Conservation (phyloP, 2,888 invertebrate species). For the Andrena flavipes region DNA sequence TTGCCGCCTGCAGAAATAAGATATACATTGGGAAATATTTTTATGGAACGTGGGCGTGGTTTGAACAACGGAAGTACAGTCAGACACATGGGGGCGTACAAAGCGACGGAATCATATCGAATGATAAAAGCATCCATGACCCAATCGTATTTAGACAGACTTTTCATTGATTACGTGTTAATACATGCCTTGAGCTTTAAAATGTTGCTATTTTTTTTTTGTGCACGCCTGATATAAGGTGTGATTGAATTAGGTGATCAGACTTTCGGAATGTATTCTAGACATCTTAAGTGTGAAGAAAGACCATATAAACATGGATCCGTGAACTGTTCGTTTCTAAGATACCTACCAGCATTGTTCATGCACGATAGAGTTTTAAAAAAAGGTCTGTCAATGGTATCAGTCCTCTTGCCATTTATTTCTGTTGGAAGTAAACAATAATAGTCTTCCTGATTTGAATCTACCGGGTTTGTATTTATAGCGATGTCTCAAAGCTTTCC, state of each 20-base stretch:
- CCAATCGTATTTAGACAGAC: constrained; percentile 44
- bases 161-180: too few species aligned
- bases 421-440: too few species aligned
- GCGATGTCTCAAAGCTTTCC: not conserved
- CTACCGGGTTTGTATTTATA: too few species aligned
- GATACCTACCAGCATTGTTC: too few species aligned
- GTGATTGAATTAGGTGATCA: not conserved
- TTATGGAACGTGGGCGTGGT: constrained; percentile 65
- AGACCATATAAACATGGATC: not conserved
- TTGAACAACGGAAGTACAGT: constrained; percentile 65
- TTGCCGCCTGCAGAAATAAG: constrained; percentile 48
- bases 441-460: too few species aligned
- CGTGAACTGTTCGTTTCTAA: too few species aligned
- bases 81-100: constrained; percentile 63
- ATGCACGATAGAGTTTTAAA: too few species aligned
- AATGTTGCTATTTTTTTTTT: too few species aligned
- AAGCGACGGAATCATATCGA: constrained; percentile 63
- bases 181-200: too few species aligned
- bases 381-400: too few species aligned
- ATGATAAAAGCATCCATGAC: constrained; percentile 58
- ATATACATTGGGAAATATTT: constrained; percentile 70
- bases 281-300: not conserved
- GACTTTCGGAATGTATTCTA: not conserved
- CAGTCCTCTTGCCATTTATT: too few species aligned
- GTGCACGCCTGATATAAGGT: not conserved